These are phyloP conservation scores for Tachystola acroxantha DNA, from an alignment of 2,888 invertebrate species.

Conservation along the genomic window DNA sequence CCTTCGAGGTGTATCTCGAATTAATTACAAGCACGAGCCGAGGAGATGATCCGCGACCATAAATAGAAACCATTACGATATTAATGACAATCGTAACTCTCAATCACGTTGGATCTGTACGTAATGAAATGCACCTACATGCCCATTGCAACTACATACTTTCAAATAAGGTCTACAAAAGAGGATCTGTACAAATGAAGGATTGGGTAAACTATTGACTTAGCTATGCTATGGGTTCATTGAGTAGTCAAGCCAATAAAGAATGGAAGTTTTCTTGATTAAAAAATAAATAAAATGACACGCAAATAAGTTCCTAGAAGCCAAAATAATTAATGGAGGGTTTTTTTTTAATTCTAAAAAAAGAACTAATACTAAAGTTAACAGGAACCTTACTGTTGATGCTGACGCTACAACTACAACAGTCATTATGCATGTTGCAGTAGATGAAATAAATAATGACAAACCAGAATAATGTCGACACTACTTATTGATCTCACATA, in stretches of 20 bases:
- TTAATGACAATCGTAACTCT: conserved; percentile 68
- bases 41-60: conserved; percentile 52
- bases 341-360: too few species aligned
- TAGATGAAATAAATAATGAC: conserved; percentile 22
- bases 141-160: conserved; percentile 16
- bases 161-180: conserved; percentile 31
- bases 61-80: conserved; percentile 64
- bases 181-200: conserved; percentile 4
- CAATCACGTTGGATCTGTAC: conserved; percentile 53
- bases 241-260: too few species aligned
- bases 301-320: not conserved
- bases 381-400: conserved; percentile 2
- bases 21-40: conserved; percentile 37
- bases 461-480: conserved; percentile 18
- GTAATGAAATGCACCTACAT: conserved; percentile 38
- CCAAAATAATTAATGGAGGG: not conserved
- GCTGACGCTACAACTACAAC: conserved; percentile 8
- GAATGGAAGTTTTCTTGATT: too few species aligned
- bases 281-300: too few species aligned
- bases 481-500: conserved; percentile 18
- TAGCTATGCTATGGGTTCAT: too few species aligned
- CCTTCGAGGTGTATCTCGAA: conserved; percentile 37
- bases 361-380: too few species aligned
- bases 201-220: not conserved
- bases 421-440: conserved; percentile 9